A percentile compares a stretch with the other conserved stretches of the same genome.
phyloP scores from a whole-genome alignment of 2,888 invertebrate species.

The Hypena proboscidalis region DNA sequence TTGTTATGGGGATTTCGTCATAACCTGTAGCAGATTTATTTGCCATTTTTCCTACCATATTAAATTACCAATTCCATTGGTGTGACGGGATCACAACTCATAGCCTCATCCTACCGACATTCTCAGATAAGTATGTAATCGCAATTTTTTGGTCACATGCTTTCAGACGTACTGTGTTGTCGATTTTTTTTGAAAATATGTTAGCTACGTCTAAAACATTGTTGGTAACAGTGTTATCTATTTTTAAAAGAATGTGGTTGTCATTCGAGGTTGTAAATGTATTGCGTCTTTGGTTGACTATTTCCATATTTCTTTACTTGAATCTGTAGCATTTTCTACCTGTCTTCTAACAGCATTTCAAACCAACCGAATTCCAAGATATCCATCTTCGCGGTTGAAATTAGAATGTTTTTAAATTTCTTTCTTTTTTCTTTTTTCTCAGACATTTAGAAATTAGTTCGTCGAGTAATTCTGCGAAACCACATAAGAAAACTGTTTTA shows the following conservation, averaged over 20 bases:
- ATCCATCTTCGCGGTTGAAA: too few species aligned
- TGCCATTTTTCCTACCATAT: background rate
- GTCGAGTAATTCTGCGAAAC: too few species aligned
- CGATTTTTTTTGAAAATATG: background rate
- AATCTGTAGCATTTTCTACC: background rate
- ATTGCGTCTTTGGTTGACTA: background rate
- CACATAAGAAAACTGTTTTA: too few species aligned
- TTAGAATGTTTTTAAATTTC: too few species aligned
- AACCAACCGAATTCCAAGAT: too few species aligned
- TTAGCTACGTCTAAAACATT: background rate
- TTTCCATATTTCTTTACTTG: background rate
- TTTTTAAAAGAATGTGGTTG: background rate
- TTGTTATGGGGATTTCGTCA: background rate
- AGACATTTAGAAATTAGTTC: too few species aligned
- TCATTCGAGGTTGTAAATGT: background rate
- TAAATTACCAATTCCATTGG: background rate
- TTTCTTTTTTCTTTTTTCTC: too few species aligned
- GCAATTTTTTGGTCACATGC: background rate
- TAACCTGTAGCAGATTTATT: background rate
- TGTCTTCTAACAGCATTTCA: background rate
- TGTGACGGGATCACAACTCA: background rate
- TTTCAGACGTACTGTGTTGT: background rate
- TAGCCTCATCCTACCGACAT: background rate
- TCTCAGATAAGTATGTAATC: background rate
- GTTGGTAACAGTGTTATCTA: background rate